phyloP scores from a whole-genome alignment of 2,888 invertebrate genomes.

The Pristionchus exspectatus region DNA sequence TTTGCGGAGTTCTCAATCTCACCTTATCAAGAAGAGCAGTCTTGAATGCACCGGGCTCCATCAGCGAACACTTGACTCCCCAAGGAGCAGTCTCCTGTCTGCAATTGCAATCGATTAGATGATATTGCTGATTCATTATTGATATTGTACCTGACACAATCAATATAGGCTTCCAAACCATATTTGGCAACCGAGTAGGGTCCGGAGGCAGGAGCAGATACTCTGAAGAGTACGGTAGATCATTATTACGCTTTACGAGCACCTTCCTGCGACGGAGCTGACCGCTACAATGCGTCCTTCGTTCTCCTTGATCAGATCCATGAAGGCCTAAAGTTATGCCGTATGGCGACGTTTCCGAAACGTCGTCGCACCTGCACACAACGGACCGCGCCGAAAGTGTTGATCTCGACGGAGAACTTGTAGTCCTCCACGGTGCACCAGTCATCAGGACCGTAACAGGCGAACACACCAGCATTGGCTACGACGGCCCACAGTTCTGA shows the following conservation, averaged over 20 bases:
- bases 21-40: constrained; percentile 53
- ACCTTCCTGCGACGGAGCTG: constrained; percentile 79
- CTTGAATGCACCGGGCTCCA: constrained; percentile 54
- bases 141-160: constrained; percentile 59
- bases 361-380: constrained; percentile 64
- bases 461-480: constrained; percentile 92
- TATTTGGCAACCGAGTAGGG: constrained; percentile 65
- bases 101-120: not conserved
- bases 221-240: constrained; percentile 57
- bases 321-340: constrained; percentile 66
- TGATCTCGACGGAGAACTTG: constrained; percentile 84
- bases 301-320: constrained; percentile 69
- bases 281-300: constrained; percentile 80
- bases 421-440: constrained; percentile 90
- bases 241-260: not conserved
- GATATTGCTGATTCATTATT: too few relatives aligned
- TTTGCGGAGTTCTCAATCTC: not conserved
- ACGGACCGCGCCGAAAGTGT: constrained; percentile 86
- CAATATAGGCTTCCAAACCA: constrained; percentile 66
- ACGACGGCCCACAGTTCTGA: constrained; percentile 91
- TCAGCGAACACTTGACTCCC: constrained; percentile 51
- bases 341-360: not conserved
- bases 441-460: constrained; percentile 90
- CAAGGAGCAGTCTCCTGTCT: constrained; percentile 44
- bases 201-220: constrained; percentile 46